These are phyloP conservation scores for Ianthella basta DNA, from an alignment of 37 sponge, comb jelly and placozoan genomes.

Conservation along the genomic window DNA sequence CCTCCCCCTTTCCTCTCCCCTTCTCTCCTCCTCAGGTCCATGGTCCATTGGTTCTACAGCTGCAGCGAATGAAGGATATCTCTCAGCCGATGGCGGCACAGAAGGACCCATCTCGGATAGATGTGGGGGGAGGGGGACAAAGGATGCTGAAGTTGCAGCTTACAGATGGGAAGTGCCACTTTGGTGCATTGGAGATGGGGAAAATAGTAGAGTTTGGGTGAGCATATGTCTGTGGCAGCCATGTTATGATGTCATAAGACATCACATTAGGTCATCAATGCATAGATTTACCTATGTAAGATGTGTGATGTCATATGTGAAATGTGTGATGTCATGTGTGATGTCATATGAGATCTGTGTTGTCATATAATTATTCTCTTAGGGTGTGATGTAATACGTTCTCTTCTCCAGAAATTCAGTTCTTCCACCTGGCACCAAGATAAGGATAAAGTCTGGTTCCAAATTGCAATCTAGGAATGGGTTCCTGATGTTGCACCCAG, in stretches of 20 bases:
- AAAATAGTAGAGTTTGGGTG: conserved; percentile 45
- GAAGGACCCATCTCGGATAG: conserved; percentile 11
- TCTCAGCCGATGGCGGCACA: conserved; percentile 58
- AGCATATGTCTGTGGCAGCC: neutral
- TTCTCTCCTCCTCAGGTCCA: conserved; percentile 45
- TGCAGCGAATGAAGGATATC: conserved; percentile 71
- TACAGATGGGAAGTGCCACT: conserved; percentile 67
- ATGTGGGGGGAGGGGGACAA: neutral
- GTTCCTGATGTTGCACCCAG: conserved; percentile 59
- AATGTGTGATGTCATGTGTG: too few species aligned
- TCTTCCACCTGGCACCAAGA: conserved; percentile 77
- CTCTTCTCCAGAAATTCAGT: neutral
- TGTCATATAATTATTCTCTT: neutral
- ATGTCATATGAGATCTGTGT: neutral
- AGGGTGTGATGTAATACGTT: neutral
- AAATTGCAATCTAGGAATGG: conserved; percentile 52
- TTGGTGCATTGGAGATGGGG: conserved; percentile 65
- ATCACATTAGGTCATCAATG: neutral
- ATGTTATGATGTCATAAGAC: conserved; percentile 1
- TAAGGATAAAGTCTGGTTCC: conserved; percentile 33
- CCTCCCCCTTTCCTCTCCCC: neutral
- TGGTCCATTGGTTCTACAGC: conserved; percentile 68
- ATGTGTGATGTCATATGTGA: too few species aligned
- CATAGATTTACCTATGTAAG: neutral
- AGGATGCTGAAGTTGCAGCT: conserved; percentile 64